Evolutionary conservation across 1,140 invertebrate species (phyloP).

Genomic region (Heliconius hermathena): DNA sequence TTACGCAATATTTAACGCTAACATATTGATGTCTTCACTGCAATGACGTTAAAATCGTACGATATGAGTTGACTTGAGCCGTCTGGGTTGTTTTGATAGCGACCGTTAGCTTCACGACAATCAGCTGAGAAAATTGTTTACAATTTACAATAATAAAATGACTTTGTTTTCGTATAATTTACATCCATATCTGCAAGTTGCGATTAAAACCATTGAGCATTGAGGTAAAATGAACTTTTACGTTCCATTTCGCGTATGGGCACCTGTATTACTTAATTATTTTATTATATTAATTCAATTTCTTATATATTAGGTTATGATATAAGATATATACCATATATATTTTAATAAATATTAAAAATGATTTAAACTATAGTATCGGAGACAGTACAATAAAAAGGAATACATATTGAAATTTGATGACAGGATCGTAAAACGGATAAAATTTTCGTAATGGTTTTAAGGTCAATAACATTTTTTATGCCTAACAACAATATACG

Average conservation of each 20-base stretch:
- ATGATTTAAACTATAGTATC: too few species aligned
- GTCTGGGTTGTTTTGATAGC: constrained; percentile 49
- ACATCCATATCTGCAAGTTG: neutral
- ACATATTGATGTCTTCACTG: neutral
- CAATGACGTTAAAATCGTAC: constrained; percentile 41
- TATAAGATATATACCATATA: too few species aligned
- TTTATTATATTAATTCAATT: neutral
- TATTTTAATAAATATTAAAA: too few species aligned
- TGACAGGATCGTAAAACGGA: too few species aligned
- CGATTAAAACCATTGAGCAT: neutral
- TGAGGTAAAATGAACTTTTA: neutral
- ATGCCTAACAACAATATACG: too few species aligned
- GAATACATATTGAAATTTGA: too few species aligned
- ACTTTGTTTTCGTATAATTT: constrained; percentile 1
- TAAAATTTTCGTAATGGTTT: too few species aligned
- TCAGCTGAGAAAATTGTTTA: constrained; percentile 47
- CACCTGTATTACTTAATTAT: neutral
- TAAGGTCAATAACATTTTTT: too few species aligned
- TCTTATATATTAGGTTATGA: neutral
- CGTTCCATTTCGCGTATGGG: neutral
- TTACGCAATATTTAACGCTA: constrained; percentile 40
- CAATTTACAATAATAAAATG: constrained; percentile 29
- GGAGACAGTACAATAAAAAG: too few species aligned
- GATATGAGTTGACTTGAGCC: constrained; percentile 31
- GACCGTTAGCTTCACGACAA: constrained; percentile 37